These are phyloP conservation scores for Sesia apiformis DNA, from an alignment of 2,888 invertebrate species.

Conservation along the genomic window DNA sequence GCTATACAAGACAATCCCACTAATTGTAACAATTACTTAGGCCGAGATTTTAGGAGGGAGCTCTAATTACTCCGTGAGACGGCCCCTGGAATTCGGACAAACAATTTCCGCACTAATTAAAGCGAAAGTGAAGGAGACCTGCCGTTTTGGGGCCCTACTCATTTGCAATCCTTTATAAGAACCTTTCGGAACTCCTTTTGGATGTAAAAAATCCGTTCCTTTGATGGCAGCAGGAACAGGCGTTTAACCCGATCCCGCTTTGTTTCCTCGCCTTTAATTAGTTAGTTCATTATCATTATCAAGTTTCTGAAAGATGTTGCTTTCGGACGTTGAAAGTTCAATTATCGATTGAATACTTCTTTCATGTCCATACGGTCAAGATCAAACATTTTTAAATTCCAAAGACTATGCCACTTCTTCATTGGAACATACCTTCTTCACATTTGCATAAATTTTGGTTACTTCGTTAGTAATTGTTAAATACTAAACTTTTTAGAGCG, in stretches of 20 bases:
- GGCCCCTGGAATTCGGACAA: constrained; percentile 43
- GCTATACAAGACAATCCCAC: constrained; percentile 1
- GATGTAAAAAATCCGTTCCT: constrained; percentile 31
- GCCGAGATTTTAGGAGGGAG: constrained; percentile 31
- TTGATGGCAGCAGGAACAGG: constrained; percentile 13
- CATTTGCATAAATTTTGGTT: too few species aligned
- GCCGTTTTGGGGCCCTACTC: constrained; percentile 28
- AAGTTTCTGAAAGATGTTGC: neutral
- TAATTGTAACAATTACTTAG: constrained; percentile 30
- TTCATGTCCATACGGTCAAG: too few species aligned
- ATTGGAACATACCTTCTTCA: too few species aligned
- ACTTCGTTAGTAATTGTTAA: too few species aligned
- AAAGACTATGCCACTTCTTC: too few species aligned
- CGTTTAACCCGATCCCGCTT: neutral
- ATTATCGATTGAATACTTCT: too few species aligned
- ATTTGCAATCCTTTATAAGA: constrained; percentile 63
- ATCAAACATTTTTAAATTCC: too few species aligned
- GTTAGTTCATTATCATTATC: neutral
- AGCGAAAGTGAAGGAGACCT: constrained; percentile 26
- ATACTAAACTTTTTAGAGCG: too few species aligned
- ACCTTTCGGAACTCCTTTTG: constrained; percentile 34
- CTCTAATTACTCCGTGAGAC: neutral
- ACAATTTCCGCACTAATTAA: constrained; percentile 64
- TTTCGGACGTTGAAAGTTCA: too few species aligned
- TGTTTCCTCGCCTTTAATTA: neutral